Conservation (phyloP, 2,888 invertebrate species). For the Ellobium chinense region DNA sequence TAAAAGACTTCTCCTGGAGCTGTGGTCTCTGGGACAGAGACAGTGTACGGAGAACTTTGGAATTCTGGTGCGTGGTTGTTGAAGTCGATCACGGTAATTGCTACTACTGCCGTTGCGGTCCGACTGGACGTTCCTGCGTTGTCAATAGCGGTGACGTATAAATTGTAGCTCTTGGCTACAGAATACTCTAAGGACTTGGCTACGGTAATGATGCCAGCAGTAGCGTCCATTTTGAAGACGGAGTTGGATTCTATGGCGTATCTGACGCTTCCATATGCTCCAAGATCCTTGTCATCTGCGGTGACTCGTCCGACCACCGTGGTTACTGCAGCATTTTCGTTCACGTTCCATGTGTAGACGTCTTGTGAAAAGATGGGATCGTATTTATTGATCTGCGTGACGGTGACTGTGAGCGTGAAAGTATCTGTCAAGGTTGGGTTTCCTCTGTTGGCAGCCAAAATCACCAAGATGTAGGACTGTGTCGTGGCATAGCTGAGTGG, state of each 20-base stretch:
- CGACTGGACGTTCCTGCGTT: slow-evolving; percentile 50
- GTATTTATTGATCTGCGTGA: slow-evolving; percentile 54
- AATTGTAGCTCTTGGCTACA: slow-evolving; percentile 47
- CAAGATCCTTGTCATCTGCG: slow-evolving; percentile 67
- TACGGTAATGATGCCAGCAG: slow-evolving; percentile 54
- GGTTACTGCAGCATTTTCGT: slow-evolving; percentile 50
- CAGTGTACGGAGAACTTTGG: slow-evolving; percentile 46
- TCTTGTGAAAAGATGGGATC: slow-evolving; percentile 46
- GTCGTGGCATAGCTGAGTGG: slow-evolving; percentile 19
- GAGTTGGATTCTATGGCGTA: slow-evolving; percentile 57
- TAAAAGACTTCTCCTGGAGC: slow-evolving; percentile 52
- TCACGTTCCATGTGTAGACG: slow-evolving; percentile 24
- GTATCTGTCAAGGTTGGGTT: slow-evolving; percentile 31
- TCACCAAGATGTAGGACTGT: slow-evolving; percentile 14
- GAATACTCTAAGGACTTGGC: slow-evolving; percentile 60
- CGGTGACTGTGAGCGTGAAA: slow-evolving; percentile 30
- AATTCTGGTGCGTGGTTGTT: slow-evolving; percentile 72
- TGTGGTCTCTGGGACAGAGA: slow-evolving; percentile 56
- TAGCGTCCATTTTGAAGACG: slow-evolving; percentile 56
- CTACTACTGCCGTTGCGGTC: slow-evolving; percentile 53
- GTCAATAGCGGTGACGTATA: slow-evolving; percentile 58
- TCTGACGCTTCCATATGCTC: slow-evolving; percentile 57
- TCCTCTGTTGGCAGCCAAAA: slow-evolving; percentile 49
- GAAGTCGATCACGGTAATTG: slow-evolving; percentile 62
- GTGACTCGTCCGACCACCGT: slow-evolving; percentile 54